Evolutionary conservation across 1,140 invertebrate genomes (phyloP).

Genomic region (Oryctes rhinoceros): DNA sequence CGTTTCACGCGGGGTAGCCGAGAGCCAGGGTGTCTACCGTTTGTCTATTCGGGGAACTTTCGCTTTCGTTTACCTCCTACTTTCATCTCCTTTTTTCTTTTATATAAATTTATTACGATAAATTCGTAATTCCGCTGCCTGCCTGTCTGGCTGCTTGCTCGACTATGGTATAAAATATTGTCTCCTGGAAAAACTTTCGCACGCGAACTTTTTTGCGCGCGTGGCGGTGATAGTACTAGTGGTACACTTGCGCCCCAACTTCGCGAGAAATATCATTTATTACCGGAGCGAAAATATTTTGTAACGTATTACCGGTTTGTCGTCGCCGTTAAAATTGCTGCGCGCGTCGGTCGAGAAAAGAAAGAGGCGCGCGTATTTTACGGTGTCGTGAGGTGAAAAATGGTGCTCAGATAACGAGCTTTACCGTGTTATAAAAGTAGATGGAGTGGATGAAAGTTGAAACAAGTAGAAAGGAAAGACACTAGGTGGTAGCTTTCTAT

Average conservation of each 20-base stretch:
- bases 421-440: no score
- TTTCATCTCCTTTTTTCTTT: not conserved
- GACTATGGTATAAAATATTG: not conserved
- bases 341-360: not conserved
- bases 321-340: not conserved
- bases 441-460: no score
- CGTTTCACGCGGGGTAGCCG: no score
- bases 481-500: no score
- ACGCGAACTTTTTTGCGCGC: not conserved
- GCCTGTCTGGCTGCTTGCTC: not conserved
- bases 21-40: not conserved
- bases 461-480: no score
- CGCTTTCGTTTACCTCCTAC: not conserved
- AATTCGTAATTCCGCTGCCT: not conserved
- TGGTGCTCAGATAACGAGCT: not conserved
- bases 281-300: slow-evolving; percentile 13
- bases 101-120: slow-evolving; percentile 20
- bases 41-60: not conserved
- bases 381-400: not conserved
- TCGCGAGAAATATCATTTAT: slow-evolving; percentile 3
- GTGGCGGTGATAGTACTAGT: not conserved
- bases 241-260: not conserved
- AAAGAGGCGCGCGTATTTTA: not conserved
- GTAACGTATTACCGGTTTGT: slow-evolving; percentile 18
- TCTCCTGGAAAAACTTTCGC: not conserved